Percentiles rank a stretch among this genome's conserved stretches.
These are phyloP conservation scores for Actenoides lindsayi DNA, from an alignment of 2,113 vertebrate genomes.

Conservation along the genomic window DNA sequence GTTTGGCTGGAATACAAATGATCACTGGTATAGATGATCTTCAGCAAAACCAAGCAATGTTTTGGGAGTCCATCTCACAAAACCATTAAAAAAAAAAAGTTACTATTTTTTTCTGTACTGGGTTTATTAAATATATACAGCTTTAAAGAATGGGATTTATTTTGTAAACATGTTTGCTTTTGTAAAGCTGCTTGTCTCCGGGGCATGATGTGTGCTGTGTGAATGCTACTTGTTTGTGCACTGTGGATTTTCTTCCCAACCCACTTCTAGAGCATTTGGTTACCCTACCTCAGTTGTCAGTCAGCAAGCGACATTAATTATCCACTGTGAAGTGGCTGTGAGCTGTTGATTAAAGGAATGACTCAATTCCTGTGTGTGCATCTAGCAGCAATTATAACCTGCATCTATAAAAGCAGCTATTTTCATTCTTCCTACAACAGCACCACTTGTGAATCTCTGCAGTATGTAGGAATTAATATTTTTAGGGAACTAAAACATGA, in stretches of 20 bases:
- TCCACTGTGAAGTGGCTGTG: not conserved
- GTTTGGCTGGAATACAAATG: not conserved
- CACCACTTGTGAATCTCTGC: not conserved
- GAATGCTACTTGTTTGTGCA: not conserved
- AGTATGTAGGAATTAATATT: not conserved
- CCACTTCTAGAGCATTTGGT: not conserved
- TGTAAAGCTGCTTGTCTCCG: constrained; percentile 7
- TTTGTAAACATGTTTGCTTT: not conserved
- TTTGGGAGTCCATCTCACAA: not conserved
- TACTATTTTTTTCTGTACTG: not conserved
- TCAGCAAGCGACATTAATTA: constrained; percentile 35
- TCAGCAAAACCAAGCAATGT: not conserved
- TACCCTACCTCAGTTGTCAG: not conserved
- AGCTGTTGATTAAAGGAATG: constrained; percentile 30
- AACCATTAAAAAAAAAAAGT: not conserved
- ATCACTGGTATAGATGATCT: not conserved
- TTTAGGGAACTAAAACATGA: not conserved
- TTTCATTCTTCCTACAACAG: not conserved
- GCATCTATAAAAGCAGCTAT: not conserved
- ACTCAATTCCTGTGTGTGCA: not conserved
- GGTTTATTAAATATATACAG: not conserved
- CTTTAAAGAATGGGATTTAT: not conserved
- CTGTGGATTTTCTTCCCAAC: not conserved
- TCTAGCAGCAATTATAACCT: not conserved
- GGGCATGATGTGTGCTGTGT: not conserved